A percentile compares a stretch with the other conserved stretches of the same genome.
Conservation (phyloP, 2,888 invertebrate genomes). For the Aphodius sticticus region DNA sequence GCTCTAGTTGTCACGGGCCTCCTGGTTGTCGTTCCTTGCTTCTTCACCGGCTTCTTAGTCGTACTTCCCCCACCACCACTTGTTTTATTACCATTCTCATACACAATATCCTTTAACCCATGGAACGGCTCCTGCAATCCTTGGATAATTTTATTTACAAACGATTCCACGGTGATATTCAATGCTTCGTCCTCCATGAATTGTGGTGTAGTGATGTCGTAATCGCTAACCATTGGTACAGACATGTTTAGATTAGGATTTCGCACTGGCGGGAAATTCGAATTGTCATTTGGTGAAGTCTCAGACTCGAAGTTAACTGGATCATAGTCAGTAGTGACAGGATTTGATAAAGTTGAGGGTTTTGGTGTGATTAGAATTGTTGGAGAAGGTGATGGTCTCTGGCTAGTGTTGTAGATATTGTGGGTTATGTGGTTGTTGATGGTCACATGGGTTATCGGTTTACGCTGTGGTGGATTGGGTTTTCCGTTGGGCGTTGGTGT, state of each 20-base stretch:
- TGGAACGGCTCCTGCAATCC: conserved; percentile 85
- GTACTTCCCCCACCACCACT: conserved; percentile 48
- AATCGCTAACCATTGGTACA: conserved; percentile 64
- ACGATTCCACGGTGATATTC: conserved; percentile 80
- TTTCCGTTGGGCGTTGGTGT: conserved; percentile 42
- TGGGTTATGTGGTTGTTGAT: conserved; percentile 70
- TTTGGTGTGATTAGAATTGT: conserved; percentile 76
- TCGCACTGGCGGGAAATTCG: conserved; percentile 85
- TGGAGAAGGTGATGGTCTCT: conserved; percentile 68
- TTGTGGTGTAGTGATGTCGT: conserved; percentile 78
- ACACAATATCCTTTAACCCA: conserved; percentile 79
- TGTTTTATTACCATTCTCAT: conserved; percentile 55
- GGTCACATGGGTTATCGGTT: conserved; percentile 64
- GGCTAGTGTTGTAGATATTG: conserved; percentile 63
- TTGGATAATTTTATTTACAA: conserved; percentile 85
- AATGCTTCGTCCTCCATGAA: conserved; percentile 80
- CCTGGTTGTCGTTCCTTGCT: conserved; percentile 52
- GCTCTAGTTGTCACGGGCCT: conserved; percentile 53
- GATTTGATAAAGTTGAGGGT: conserved; percentile 60
- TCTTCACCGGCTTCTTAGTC: conserved; percentile 54
- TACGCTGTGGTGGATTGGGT: conserved; percentile 54
- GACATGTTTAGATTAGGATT: conserved; percentile 84
- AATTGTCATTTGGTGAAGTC: conserved; percentile 70
- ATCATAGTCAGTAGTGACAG: conserved; percentile 47
- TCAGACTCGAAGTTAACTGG: conserved; percentile 63